Percentiles rank a stretch among this genome's conserved stretches.
Evolutionary conservation across 2,888 invertebrate species (phyloP).

Genomic region (Amphipoea oculea): DNA sequence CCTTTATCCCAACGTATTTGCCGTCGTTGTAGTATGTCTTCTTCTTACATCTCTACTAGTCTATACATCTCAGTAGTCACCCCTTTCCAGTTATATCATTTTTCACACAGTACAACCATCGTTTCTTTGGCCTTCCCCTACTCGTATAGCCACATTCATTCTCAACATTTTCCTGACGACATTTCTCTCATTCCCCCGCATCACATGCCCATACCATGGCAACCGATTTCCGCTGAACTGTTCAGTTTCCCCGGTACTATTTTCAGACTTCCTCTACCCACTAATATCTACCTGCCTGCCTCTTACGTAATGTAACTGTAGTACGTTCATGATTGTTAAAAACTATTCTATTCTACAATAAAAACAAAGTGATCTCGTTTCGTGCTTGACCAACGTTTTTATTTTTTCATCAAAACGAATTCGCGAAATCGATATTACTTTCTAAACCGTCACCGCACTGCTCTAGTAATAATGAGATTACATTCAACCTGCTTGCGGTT

Average conservation of each 20-base stretch:
- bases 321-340: not conserved
- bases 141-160: not conserved
- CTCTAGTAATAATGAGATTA: constrained; percentile 41
- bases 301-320: not conserved
- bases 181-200: not conserved
- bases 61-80: not conserved
- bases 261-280: not conserved
- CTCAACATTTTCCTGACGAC: not conserved
- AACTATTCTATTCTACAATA: constrained; percentile 26
- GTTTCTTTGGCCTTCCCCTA: not conserved
- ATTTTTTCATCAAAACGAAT: constrained; percentile 58
- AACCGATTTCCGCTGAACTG: not conserved
- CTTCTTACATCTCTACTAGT: not conserved
- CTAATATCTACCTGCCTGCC: not conserved
- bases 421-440: constrained; percentile 63
- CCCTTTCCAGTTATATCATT: no score
- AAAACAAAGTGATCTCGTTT: constrained; percentile 37
- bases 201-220: not conserved
- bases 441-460: constrained; percentile 57
- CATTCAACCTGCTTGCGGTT: constrained; percentile 41
- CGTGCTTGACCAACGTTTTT: constrained; percentile 48
- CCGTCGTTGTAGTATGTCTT: no score
- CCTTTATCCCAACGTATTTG: not conserved
- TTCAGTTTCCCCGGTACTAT: not conserved
- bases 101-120: not conserved